Conservation (phyloP, 2,113 vertebrate genomes). For the Labeo rohita region DNA sequence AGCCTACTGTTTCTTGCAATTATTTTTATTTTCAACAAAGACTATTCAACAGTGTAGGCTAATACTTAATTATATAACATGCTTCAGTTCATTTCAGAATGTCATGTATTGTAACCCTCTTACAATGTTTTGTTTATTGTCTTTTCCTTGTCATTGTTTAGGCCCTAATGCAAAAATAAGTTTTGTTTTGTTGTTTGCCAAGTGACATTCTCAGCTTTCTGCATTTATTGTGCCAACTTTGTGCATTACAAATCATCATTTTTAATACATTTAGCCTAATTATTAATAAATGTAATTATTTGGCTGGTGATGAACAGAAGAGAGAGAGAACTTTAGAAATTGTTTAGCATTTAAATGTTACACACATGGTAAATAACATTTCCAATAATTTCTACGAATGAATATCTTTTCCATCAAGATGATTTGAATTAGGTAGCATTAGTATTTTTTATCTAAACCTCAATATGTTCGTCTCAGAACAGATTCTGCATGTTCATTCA, state of each 20-base stretch:
- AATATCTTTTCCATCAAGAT: neutral
- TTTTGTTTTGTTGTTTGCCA: too few species aligned
- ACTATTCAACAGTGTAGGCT: too few species aligned
- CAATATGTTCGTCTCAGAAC: neutral
- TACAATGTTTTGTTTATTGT: neutral
- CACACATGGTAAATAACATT: neutral
- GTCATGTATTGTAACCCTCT: neutral
- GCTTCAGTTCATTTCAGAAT: neutral
- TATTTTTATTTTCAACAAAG: too few species aligned
- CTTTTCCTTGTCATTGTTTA: neutral
- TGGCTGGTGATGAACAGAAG: neutral
- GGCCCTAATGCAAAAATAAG: too few species aligned
- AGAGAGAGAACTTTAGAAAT: neutral
- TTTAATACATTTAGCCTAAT: neutral
- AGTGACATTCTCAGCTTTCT: too few species aligned
- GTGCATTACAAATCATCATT: neutral
- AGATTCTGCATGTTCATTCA: neutral
- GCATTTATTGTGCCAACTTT: neutral
- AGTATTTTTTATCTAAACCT: neutral
- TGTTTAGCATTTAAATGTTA: neutral
- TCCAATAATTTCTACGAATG: neutral
- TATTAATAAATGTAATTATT: neutral
- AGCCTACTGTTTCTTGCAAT: too few species aligned
- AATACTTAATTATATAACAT: too few species aligned
- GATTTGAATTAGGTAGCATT: neutral